These are phyloP conservation scores for Serrognathus titanus DNA, from an alignment of 2,888 invertebrate species.

Conservation along the genomic window DNA sequence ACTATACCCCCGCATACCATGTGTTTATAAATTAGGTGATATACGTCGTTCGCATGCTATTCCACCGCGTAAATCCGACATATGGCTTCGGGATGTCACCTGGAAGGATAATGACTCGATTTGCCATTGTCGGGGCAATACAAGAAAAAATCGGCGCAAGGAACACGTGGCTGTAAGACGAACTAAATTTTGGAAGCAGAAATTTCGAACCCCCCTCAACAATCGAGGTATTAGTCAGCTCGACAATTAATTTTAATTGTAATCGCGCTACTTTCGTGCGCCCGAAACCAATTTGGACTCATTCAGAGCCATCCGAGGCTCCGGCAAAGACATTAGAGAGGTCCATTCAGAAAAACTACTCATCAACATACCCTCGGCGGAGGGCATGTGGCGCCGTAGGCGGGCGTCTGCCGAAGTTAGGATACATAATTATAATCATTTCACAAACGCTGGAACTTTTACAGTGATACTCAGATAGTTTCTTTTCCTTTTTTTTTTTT, in stretches of 20 bases:
- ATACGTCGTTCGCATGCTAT: not conserved
- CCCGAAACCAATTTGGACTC: conserved; percentile 20
- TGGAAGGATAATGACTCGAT: too few relatives aligned
- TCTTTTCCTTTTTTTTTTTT: conserved; percentile 1
- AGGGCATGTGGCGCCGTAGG: conserved; percentile 44
- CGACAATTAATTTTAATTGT: conserved; percentile 20
- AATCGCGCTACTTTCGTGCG: conserved; percentile 8
- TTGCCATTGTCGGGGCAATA: too few relatives aligned
- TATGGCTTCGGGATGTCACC: not conserved
- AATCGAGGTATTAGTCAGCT: not conserved
- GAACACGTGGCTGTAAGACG: too few relatives aligned
- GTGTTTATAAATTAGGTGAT: conserved; percentile 2
- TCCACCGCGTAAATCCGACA: not conserved
- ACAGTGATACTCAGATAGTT: conserved; percentile 32
- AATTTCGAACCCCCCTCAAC: not conserved
- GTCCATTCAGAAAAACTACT: conserved; percentile 21
- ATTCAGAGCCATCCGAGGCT: conserved; percentile 17
- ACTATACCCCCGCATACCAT: not conserved
- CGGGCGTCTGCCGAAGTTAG: conserved; percentile 43
- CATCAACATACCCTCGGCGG: conserved; percentile 18
- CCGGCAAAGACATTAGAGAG: conserved; percentile 14
- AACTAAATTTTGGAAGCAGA: not conserved
- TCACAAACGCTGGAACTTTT: conserved; percentile 31
- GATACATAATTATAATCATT: conserved; percentile 46
- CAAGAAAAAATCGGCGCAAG: not conserved